Conservation (phyloP, 2,113 vertebrate genomes). For the Isichthys henryi region DNA sequence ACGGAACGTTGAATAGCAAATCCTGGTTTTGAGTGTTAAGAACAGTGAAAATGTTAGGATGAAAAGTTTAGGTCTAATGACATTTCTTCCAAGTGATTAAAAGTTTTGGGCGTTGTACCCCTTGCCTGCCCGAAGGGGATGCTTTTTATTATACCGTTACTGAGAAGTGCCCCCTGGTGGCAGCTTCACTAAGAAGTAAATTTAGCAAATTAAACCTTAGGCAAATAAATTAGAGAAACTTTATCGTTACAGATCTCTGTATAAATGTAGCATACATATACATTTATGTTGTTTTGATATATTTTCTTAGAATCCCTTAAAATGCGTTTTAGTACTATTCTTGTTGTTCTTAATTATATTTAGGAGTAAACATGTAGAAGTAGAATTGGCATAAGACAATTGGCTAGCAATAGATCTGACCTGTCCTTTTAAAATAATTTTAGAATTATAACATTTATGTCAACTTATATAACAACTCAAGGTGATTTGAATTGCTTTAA, state of each 20-base stretch:
- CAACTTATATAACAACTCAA: background rate
- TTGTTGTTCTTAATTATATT: background rate
- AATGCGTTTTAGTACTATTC: background rate
- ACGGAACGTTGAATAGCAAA: slow-evolving; percentile 10
- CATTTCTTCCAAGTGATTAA: slow-evolving; percentile 33
- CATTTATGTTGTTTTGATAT: background rate
- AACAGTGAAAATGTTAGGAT: slow-evolving; percentile 22
- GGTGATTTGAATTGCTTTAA: background rate
- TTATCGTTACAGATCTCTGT: background rate
- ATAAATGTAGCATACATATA: background rate
- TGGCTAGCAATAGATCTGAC: background rate
- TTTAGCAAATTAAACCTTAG: background rate
- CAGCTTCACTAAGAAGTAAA: background rate
- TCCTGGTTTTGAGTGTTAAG: background rate
- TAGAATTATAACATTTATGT: background rate
- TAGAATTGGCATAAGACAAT: background rate
- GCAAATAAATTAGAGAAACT: background rate
- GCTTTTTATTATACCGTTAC: slow-evolving; percentile 36
- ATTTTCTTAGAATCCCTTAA: background rate
- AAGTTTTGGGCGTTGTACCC: slow-evolving; percentile 61
- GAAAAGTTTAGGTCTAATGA: slow-evolving; percentile 27
- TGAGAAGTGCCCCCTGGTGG: slow-evolving; percentile 53
- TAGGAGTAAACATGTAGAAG: background rate
- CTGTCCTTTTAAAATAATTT: background rate
- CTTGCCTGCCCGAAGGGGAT: slow-evolving; percentile 50